Conservation (phyloP, 2,888 invertebrate species). For the Hypolimnas misippus region DNA sequence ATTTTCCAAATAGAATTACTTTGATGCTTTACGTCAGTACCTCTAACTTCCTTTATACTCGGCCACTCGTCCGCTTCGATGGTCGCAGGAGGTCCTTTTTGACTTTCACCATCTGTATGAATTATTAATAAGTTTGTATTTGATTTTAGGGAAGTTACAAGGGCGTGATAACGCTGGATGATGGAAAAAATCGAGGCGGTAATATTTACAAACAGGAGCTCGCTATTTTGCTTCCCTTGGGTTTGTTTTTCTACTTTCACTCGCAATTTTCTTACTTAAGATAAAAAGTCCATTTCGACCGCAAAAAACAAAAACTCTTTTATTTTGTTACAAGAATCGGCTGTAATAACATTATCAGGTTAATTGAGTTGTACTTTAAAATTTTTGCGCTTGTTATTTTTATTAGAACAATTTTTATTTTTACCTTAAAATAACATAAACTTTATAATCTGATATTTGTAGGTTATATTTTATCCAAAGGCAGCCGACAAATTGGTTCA, state of each 20-base stretch:
- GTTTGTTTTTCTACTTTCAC: slow-evolving; percentile 38
- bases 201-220: slow-evolving; percentile 38
- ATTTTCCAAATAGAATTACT: slow-evolving; percentile 6
- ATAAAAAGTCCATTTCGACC: slow-evolving; percentile 37
- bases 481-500: no score
- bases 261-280: slow-evolving; percentile 36
- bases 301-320: slow-evolving; percentile 32
- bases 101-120: slow-evolving; percentile 66
- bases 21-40: slow-evolving; percentile 47
- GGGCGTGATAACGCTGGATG: slow-evolving; percentile 39
- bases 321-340: slow-evolving; percentile 31
- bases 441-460: no score
- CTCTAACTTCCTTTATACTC: slow-evolving; percentile 76
- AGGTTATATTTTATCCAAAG: no score
- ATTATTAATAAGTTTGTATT: slow-evolving; percentile 15
- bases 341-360: slow-evolving; percentile 33
- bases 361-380: slow-evolving; percentile 23
- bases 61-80: slow-evolving; percentile 77
- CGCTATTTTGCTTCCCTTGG: slow-evolving; percentile 40
- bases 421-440: neutral
- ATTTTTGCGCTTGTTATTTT: slow-evolving; percentile 1
- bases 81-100: slow-evolving; percentile 55
- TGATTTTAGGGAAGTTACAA: neutral
- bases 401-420: neutral
- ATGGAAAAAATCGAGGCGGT: slow-evolving; percentile 39